These are phyloP conservation scores for Drosophila takahashii DNA, from an alignment of 1,140 invertebrate species.

Conservation along the genomic window DNA sequence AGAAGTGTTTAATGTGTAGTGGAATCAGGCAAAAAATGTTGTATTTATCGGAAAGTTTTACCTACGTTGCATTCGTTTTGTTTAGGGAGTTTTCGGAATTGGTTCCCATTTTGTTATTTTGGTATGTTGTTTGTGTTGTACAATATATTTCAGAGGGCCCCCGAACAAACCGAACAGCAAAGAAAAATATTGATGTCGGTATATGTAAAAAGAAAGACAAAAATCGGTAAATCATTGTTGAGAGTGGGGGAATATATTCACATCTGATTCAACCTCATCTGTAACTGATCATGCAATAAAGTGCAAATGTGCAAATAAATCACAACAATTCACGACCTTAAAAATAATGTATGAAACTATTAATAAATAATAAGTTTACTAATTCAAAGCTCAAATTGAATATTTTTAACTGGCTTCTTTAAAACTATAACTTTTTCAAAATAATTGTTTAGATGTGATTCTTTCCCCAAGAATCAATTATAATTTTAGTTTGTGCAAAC, in stretches of 20 bases:
- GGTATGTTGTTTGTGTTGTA: conserved; percentile 45
- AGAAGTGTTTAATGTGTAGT: conserved; percentile 32
- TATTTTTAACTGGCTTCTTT: background rate
- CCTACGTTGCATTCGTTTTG: conserved; percentile 60
- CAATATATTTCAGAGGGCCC: conserved; percentile 29
- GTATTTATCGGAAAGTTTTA: conserved; percentile 60
- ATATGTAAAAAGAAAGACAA: conserved; percentile 56
- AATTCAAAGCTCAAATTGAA: background rate
- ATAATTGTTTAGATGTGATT: too few relatives aligned
- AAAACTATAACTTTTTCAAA: too few relatives aligned
- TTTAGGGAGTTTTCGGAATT: conserved; percentile 25
- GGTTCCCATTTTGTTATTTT: conserved; percentile 15
- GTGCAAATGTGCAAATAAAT: background rate
- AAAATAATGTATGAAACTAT: background rate
- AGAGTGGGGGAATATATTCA: conserved; percentile 2
- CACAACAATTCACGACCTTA: background rate
- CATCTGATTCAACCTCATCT: background rate
- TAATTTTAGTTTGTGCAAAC: too few relatives aligned
- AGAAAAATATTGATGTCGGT: conserved; percentile 46
- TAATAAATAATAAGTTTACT: too few relatives aligned
- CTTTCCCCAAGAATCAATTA: too few relatives aligned
- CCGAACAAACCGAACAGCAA: conserved; percentile 48
- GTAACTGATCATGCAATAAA: conserved; percentile 1
- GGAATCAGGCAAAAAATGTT: conserved; percentile 35
- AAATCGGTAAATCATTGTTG: conserved; percentile 15